phyloP scores from a whole-genome alignment of 2,113 vertebrate genomes.

The Sinocyclocheilus anshuiensis region DNA sequence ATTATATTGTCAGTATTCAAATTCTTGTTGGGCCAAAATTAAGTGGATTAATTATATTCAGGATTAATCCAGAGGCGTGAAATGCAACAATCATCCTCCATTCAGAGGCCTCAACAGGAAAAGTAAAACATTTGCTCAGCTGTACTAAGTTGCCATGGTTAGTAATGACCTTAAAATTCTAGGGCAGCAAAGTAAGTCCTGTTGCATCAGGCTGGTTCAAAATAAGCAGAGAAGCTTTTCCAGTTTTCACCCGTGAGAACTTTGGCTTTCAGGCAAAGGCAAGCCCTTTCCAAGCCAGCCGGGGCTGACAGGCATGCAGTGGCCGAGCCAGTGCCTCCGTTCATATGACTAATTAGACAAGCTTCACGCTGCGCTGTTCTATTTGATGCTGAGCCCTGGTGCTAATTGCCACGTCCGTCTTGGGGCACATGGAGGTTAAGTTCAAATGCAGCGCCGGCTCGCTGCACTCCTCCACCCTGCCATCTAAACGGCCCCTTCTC shows the following conservation, averaged over 20 bases:
- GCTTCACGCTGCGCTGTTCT: conserved; percentile 91
- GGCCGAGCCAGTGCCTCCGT: conserved; percentile 80
- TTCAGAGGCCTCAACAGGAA: conserved; percentile 23
- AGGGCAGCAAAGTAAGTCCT: conserved; percentile 14
- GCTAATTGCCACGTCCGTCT: conserved; percentile 90
- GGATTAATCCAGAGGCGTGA: conserved; percentile 31
- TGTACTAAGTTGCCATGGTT: conserved; percentile 42
- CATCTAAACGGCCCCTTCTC: conserved; percentile 33
- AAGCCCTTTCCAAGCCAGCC: neutral
- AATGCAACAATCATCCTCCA: conserved; percentile 27
- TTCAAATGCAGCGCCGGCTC: conserved; percentile 86
- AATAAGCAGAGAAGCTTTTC: conserved; percentile 24
- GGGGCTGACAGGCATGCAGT: conserved; percentile 80
- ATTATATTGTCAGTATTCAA: neutral
- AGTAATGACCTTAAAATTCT: conserved; percentile 49
- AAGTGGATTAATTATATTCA: conserved; percentile 15
- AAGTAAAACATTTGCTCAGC: conserved; percentile 16
- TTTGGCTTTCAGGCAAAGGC: neutral
- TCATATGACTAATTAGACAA: conserved; percentile 99
- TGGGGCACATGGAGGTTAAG: conserved; percentile 82
- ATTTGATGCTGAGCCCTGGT: conserved; percentile 90
- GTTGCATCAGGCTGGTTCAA: conserved; percentile 29
- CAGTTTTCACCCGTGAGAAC: conserved; percentile 14
- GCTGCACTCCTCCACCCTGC: conserved; percentile 61
- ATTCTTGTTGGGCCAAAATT: conserved; percentile 13